phyloP scores from a whole-genome alignment of 2,113 vertebrate genomes.

The Paramisgurnus dabryanus region DNA sequence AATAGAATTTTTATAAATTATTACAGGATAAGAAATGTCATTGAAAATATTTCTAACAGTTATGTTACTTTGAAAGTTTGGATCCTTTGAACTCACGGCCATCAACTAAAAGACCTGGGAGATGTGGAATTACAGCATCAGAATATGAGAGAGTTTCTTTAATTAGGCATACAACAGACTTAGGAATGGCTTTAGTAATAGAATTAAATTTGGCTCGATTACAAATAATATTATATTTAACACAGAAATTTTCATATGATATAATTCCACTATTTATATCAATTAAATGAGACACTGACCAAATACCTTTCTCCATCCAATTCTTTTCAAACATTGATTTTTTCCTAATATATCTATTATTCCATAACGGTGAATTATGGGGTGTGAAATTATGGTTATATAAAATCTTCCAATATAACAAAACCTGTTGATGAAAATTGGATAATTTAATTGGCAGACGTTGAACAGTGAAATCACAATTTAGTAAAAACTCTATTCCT shows the following conservation, averaged over 20 bases:
- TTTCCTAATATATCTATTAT: neutral
- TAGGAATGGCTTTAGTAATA: neutral
- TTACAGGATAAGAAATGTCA: too few species aligned
- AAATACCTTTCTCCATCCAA: neutral
- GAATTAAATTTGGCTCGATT: neutral
- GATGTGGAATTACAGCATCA: too few species aligned
- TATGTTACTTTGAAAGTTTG: too few species aligned
- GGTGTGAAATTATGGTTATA: neutral
- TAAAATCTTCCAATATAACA: constrained; percentile 1
- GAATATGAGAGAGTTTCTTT: too few species aligned
- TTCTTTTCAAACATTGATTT: neutral
- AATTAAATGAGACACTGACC: neutral
- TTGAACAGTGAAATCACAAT: neutral
- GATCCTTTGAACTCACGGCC: too few species aligned
- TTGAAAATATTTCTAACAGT: too few species aligned
- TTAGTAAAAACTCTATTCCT: neutral
- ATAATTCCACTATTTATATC: neutral
- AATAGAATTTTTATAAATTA: too few species aligned
- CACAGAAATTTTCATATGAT: neutral
- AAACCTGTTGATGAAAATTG: neutral
- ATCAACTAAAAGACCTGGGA: too few species aligned
- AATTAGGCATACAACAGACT: neutral
- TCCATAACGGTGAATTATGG: neutral
- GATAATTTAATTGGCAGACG: constrained; percentile 4
- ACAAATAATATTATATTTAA: neutral